phyloP scores from a whole-genome alignment of 2,113 vertebrate genomes.

The Gobio gobio region DNA sequence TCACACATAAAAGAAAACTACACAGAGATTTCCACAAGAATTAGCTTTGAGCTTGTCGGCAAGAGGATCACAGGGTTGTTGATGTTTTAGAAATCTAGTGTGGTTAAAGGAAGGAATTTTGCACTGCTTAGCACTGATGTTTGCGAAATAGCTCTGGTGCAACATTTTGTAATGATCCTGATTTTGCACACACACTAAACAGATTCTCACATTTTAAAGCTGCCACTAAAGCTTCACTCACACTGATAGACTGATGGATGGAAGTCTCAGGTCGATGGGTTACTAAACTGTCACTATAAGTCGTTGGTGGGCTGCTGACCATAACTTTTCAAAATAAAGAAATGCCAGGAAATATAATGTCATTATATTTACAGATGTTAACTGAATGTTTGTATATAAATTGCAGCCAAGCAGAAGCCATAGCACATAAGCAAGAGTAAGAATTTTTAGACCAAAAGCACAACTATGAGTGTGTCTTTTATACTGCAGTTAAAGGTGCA shows the following conservation, averaged over 20 bases:
- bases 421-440: neutral
- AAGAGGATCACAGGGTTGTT: neutral
- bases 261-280: neutral
- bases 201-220: neutral
- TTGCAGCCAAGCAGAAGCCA: neutral
- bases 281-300: neutral
- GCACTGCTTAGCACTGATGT: neutral
- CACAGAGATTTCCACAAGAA: conserved; percentile 14
- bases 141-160: neutral
- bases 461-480: neutral
- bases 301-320: neutral
- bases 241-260: neutral
- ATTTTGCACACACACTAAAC: neutral
- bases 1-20: conserved; percentile 11
- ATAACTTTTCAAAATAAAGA: neutral
- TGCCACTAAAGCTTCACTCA: neutral
- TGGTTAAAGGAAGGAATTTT: neutral
- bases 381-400: neutral
- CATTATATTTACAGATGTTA: too few species aligned
- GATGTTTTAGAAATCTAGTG: neutral
- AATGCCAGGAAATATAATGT: neutral
- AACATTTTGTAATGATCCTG: neutral
- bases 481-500: too few species aligned
- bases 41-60: neutral
- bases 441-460: neutral